phyloP scores from a whole-genome alignment of 1,140 invertebrate species.

The Drosophila fuyamai region DNA sequence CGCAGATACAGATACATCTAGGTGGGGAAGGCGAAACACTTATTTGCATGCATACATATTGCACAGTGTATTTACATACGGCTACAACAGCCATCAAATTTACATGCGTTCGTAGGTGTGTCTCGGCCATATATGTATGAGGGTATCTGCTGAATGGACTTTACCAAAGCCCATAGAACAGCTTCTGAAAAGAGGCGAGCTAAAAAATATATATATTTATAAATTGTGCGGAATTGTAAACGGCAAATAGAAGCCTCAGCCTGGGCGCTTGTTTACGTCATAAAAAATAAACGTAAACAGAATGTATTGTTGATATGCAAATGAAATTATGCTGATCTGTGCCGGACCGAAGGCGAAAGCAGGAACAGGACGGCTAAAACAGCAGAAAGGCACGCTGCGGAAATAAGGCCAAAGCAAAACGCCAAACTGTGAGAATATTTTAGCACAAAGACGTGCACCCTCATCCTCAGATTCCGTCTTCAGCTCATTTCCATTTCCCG shows the following conservation, averaged over 20 bases:
- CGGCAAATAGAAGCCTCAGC: constrained; percentile 31
- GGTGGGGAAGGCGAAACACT: constrained; percentile 19
- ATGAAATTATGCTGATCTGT: constrained; percentile 67
- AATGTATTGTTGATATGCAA: constrained; percentile 69
- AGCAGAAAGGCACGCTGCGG: constrained; percentile 8
- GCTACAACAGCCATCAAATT: constrained; percentile 52
- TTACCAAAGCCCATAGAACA: constrained; percentile 23
- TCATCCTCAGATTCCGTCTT: constrained; percentile 2
- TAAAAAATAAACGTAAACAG: constrained; percentile 69
- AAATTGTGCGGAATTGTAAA: constrained; percentile 46
- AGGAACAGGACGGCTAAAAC: constrained; percentile 6
- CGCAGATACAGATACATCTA: constrained; percentile 13
- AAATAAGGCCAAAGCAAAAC: constrained; percentile 25
- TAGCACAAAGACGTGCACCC: constrained; percentile 17
- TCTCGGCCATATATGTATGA: constrained; percentile 1
- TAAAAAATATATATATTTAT: constrained; percentile 20
- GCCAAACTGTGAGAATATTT: constrained; percentile 40
- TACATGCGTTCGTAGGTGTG: constrained; percentile 47
- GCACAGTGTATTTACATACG: constrained; percentile 36
- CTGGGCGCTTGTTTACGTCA: constrained; percentile 50
- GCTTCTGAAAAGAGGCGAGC: constrained; percentile 17
- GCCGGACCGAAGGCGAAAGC: constrained; percentile 36
- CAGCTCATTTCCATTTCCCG: constrained; percentile 42
- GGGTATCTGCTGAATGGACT: constrained; percentile 28
- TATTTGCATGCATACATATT: constrained; percentile 54